Evolutionary conservation across 2,888 invertebrate species (phyloP).

Genomic region (Lithophane semibrunnea): DNA sequence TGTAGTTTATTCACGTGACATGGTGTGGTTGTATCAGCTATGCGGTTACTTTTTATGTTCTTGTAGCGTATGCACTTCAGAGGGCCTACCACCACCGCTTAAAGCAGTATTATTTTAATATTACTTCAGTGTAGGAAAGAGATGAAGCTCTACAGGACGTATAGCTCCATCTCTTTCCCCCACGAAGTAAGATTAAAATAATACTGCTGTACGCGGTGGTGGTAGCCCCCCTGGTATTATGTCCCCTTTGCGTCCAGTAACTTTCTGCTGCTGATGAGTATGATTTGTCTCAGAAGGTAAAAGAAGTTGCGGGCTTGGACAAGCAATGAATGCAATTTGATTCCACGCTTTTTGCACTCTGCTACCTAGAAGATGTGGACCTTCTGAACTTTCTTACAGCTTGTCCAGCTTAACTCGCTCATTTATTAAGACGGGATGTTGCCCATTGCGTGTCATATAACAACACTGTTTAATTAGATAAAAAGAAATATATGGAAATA

Average conservation of each 20-base stretch:
- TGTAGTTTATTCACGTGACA: background rate
- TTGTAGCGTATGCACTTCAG: background rate
- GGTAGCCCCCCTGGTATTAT: no score
- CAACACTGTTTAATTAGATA: conserved; percentile 56
- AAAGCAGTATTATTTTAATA: no score
- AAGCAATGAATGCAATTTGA: background rate
- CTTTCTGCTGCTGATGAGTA: background rate
- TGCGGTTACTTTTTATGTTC: background rate
- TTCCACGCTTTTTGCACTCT: background rate
- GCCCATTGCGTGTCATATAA: conserved; percentile 52
- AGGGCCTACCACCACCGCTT: no score
- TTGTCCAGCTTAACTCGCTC: conserved; percentile 13
- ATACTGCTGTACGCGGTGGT: no score
- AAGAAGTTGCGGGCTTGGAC: background rate
- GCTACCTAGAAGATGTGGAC: background rate
- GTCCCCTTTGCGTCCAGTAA: background rate
- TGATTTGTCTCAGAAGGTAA: background rate
- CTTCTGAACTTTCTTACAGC: conserved; percentile 22
- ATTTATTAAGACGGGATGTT: conserved; percentile 56
- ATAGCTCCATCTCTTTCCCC: no score
- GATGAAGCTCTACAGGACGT: no score
- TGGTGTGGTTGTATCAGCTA: background rate
- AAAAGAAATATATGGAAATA: conserved; percentile 43
- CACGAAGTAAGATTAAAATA: no score
- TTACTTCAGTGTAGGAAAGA: no score